phyloP scores from a whole-genome alignment of 1,140 invertebrate species.

The Brachionus plicatilis region DNA sequence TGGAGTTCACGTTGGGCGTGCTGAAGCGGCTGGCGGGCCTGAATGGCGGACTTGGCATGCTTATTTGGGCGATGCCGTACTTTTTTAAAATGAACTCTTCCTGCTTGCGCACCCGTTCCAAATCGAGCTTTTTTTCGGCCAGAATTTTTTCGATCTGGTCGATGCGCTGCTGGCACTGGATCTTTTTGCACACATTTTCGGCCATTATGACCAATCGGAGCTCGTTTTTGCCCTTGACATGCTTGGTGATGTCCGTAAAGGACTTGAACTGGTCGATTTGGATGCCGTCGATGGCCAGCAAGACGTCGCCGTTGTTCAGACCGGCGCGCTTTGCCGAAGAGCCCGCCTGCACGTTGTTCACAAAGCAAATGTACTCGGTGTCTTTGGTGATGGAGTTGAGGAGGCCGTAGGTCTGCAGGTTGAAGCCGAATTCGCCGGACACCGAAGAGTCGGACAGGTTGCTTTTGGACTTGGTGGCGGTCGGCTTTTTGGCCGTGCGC shows the following conservation, averaged over 20 bases:
- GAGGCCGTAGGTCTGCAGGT: conserved; percentile 3
- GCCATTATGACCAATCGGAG: conserved; percentile 31
- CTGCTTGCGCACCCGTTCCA: not conserved
- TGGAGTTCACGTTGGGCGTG: not conserved
- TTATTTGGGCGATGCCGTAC: not conserved
- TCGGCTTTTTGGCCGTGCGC: not conserved
- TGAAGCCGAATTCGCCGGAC: conserved; percentile 5
- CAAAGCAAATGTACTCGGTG: conserved; percentile 33
- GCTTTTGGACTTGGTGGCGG: not conserved
- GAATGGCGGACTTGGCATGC: not conserved
- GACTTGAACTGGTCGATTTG: conserved; percentile 34
- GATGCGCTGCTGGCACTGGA: conserved; percentile 7
- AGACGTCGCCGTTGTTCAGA: conserved; percentile 10
- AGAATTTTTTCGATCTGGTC: conserved; percentile 21
- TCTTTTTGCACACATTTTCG: conserved; percentile 32
- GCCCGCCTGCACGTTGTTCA: conserved; percentile 6
- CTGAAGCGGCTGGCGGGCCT: not conserved
- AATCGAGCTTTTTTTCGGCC: conserved; percentile 12
- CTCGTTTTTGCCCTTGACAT: conserved; percentile 11
- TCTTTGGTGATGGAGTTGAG: conserved; percentile 6
- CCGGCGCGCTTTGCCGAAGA: conserved; percentile 23
- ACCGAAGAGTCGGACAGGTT: conserved; percentile 15
- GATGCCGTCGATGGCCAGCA: not conserved
- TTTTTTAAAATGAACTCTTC: conserved; percentile 3
- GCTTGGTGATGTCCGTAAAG: not conserved